Conservation (phyloP, 1,140 invertebrate genomes). For the Temnothorax longispinosus region DNA sequence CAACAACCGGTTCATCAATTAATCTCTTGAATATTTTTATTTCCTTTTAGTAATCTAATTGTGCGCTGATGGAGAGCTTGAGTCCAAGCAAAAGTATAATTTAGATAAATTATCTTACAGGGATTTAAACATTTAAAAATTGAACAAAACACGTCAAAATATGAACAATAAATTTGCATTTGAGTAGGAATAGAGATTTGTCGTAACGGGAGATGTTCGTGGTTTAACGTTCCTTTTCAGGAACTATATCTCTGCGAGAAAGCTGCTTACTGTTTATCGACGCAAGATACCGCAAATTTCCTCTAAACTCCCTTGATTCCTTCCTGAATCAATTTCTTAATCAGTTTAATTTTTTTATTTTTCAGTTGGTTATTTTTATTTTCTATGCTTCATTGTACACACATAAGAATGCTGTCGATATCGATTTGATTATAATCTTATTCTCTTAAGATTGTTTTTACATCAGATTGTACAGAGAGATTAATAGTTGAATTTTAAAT, state of each 20-base stretch:
- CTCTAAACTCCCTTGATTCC: background rate
- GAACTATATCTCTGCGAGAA: slow-evolving; percentile 13
- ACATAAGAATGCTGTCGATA: slow-evolving; percentile 63
- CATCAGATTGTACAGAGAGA: background rate
- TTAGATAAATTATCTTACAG: background rate
- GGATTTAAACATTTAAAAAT: background rate
- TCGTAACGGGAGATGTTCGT: background rate
- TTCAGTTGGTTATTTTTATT: slow-evolving; percentile 66
- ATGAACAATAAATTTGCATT: background rate
- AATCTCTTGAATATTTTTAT: slow-evolving; percentile 35
- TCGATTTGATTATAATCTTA: background rate
- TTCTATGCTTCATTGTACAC: slow-evolving; percentile 63
- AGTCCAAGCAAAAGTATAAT: background rate
- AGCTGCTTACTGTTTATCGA: slow-evolving; percentile 11
- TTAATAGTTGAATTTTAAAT: slow-evolving; percentile 1
- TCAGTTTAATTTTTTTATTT: slow-evolving; percentile 67
- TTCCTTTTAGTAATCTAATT: slow-evolving; percentile 45
- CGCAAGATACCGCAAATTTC: slow-evolving; percentile 32
- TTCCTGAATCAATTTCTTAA: slow-evolving; percentile 27
- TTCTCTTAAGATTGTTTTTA: background rate
- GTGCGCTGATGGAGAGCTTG: slow-evolving; percentile 17
- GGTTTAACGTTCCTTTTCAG: slow-evolving; percentile 1
- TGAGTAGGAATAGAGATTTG: slow-evolving; percentile 8
- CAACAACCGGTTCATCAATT: slow-evolving; percentile 3
- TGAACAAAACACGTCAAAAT: background rate